Evolutionary conservation across 2,888 invertebrate genomes (phyloP).

Genomic region (Stenotaenia linearis): DNA sequence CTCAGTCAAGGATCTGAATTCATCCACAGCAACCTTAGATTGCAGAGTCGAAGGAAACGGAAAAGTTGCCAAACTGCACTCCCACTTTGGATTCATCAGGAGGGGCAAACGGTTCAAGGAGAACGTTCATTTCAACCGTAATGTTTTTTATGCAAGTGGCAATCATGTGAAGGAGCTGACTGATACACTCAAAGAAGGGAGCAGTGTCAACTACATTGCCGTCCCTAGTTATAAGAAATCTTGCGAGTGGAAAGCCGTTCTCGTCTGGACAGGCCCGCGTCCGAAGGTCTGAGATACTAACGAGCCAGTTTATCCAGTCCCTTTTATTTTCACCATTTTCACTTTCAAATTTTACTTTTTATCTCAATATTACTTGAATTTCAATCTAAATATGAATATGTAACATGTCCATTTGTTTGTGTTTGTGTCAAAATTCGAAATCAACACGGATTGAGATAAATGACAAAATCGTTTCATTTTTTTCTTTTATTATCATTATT

Average conservation of each 20-base stretch:
- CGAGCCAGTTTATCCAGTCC: neutral
- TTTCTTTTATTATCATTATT: neutral
- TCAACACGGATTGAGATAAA: neutral
- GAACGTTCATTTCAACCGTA: conserved; percentile 30
- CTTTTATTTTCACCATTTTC: neutral
- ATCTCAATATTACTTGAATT: too few species aligned
- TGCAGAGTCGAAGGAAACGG: conserved; percentile 17
- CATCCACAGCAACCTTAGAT: neutral
- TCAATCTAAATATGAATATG: neutral
- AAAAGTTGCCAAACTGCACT: conserved; percentile 3
- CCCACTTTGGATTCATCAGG: conserved; percentile 29
- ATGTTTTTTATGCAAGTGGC: conserved; percentile 29
- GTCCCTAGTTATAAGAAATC: conserved; percentile 29
- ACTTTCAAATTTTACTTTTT: too few species aligned
- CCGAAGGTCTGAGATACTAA: neutral
- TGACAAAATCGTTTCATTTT: too few species aligned
- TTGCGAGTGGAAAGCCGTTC: conserved; percentile 29
- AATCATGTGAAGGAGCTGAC: conserved; percentile 30
- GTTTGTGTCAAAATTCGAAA: neutral
- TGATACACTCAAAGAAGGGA: conserved; percentile 27
- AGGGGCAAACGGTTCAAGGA: conserved; percentile 27
- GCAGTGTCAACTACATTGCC: conserved; percentile 29
- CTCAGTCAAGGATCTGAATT: neutral
- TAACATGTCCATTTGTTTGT: neutral
- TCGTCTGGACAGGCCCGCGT: conserved; percentile 28